A percentile compares a stretch with the other conserved stretches of the same genome.
Conservation (phyloP, 1,140 invertebrate genomes). For the Dreissena polymorpha region DNA sequence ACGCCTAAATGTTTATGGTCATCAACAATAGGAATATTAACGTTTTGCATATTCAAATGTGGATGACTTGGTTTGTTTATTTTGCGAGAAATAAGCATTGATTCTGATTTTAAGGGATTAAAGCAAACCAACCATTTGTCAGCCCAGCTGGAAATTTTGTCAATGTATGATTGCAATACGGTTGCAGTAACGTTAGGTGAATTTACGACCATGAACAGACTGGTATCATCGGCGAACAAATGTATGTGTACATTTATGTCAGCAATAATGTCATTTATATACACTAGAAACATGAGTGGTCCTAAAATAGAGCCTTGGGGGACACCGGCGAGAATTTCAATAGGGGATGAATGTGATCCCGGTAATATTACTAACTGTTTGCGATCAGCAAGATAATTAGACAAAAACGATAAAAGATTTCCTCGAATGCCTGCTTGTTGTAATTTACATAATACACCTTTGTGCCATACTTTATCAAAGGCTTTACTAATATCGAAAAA, state of each 20-base stretch:
- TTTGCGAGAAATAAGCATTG: slow-evolving; percentile 30
- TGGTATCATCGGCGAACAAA: slow-evolving; percentile 51
- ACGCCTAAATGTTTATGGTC: no score
- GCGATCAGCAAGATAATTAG: no score
- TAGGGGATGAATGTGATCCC: no score
- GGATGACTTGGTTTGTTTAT: background rate
- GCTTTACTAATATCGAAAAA: no score
- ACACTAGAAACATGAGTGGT: slow-evolving; percentile 42
- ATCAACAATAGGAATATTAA: no score
- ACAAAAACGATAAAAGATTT: no score
- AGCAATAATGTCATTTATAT: slow-evolving; percentile 44
- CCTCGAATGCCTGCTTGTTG: no score
- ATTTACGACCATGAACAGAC: slow-evolving; percentile 18
- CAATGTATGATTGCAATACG: slow-evolving; percentile 7
- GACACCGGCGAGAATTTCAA: slow-evolving; percentile 5
- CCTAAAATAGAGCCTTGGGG: slow-evolving; percentile 33
- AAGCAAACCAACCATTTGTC: slow-evolving; percentile 36
- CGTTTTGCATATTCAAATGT: background rate
- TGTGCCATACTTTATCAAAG: no score
- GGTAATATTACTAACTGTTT: no score
- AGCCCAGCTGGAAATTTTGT: slow-evolving; percentile 13
- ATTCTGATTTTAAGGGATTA: slow-evolving; percentile 44
- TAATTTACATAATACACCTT: no score
- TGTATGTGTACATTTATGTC: slow-evolving; percentile 2
- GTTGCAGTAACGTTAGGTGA: background rate